Percentiles rank a stretch among this genome's conserved stretches.
phyloP scores from a whole-genome alignment of 2,888 invertebrate species.

The Adelphocoris suturalis region DNA sequence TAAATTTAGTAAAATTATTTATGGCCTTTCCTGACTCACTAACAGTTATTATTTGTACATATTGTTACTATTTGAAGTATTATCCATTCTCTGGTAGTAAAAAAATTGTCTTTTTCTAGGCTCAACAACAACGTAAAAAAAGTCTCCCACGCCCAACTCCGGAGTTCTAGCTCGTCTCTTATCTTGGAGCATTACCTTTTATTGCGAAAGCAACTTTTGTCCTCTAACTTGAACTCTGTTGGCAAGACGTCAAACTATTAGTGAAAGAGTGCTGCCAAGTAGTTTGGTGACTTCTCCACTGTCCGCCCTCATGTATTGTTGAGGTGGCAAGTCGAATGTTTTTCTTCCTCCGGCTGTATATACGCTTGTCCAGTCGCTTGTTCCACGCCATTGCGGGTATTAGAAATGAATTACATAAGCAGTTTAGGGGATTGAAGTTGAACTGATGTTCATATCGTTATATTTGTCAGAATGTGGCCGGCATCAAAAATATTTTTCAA shows the following conservation, averaged over 20 bases:
- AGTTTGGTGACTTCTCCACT: neutral
- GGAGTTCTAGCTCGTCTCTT: neutral
- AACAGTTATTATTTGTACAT: too few species aligned
- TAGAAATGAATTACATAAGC: neutral
- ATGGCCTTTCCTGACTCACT: too few species aligned
- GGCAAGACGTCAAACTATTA: slow-evolving; percentile 62
- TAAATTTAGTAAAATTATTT: too few species aligned
- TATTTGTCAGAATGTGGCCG: too few species aligned
- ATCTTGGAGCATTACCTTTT: slow-evolving; percentile 36
- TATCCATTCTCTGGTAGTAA: neutral
- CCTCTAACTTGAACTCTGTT: slow-evolving; percentile 39
- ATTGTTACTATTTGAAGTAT: too few species aligned
- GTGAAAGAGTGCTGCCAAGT: slow-evolving; percentile 59
- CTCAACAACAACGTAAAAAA: neutral
- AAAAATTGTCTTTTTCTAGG: neutral
- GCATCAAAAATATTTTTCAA: too few species aligned
- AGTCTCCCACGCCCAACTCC: neutral
- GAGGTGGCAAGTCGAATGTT: slow-evolving; percentile 31
- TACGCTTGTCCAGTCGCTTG: neutral
- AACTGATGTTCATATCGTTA: too few species aligned
- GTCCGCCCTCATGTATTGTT: slow-evolving; percentile 51
- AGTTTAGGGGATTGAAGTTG: too few species aligned
- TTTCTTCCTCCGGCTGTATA: neutral
- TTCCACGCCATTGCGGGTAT: neutral
- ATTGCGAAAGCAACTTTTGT: slow-evolving; percentile 47